Conservation (phyloP, 2,113 vertebrate genomes). For the Prunella himalayana region DNA sequence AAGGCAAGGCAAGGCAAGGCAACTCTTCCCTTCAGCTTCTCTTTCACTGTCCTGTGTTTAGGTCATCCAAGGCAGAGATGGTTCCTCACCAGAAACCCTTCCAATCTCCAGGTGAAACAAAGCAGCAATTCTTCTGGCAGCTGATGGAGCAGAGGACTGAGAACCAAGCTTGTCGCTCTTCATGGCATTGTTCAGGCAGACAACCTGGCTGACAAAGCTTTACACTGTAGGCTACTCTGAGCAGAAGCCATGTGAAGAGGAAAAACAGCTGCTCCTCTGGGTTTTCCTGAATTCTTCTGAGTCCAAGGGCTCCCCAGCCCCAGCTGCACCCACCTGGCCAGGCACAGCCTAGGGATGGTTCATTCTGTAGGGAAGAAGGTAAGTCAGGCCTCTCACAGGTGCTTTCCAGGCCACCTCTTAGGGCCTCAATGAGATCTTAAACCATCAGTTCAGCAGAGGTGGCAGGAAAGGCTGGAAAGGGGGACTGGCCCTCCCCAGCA, state of each 20-base stretch:
- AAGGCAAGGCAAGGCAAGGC: background rate
- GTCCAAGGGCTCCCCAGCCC: background rate
- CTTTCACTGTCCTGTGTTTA: background rate
- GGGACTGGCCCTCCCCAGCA: accelerated
- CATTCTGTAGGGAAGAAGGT: background rate
- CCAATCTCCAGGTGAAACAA: background rate
- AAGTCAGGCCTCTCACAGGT: background rate
- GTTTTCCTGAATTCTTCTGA: background rate
- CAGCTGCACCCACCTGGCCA: background rate
- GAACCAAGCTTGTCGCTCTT: background rate
- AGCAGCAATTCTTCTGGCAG: background rate
- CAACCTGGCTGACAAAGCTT: background rate
- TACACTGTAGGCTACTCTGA: background rate
- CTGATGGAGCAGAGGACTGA: background rate
- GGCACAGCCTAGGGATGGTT: background rate
- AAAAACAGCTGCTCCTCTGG: background rate
- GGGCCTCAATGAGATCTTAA: accelerated
- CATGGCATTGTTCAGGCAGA: background rate
- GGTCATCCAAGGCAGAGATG: background rate
- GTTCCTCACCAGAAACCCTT: background rate
- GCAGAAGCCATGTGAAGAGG: background rate
- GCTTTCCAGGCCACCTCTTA: background rate
- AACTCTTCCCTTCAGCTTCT: background rate
- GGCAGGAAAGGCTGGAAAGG: background rate
- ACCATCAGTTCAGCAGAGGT: background rate